These are phyloP conservation scores for Aldrovandia affinis DNA, from an alignment of 2,797 vertebrate species.

Conservation along the genomic window DNA sequence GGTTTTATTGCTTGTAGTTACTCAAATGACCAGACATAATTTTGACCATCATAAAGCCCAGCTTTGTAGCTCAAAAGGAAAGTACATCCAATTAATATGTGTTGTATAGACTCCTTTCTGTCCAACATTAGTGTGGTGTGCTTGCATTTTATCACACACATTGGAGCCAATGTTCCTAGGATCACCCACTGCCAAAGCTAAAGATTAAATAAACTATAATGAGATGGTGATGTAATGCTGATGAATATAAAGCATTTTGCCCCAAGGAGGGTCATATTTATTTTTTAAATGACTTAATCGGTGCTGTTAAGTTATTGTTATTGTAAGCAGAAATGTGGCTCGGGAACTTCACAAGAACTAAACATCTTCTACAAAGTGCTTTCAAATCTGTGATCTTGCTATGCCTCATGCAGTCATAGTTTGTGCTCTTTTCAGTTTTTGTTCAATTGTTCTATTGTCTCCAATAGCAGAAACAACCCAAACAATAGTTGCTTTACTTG, in stretches of 20 bases:
- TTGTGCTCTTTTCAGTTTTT: neutral
- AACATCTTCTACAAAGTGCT: neutral
- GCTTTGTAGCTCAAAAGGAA: neutral
- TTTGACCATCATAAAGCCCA: too few species aligned
- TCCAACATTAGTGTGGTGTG: neutral
- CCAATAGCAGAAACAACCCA: neutral
- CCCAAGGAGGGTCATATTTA: neutral
- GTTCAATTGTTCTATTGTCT: neutral
- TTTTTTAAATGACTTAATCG: constrained; percentile 15
- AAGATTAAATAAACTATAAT: constrained; percentile 9
- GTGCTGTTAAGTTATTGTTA: neutral
- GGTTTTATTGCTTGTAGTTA: too few species aligned
- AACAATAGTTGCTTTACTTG: neutral
- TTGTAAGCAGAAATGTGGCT: neutral
- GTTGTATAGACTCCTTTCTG: neutral
- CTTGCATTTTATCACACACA: neutral
- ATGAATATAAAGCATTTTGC: neutral
- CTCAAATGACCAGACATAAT: too few species aligned
- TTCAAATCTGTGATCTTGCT: neutral
- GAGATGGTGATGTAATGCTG: neutral
- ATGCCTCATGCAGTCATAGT: neutral
- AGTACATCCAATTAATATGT: neutral
- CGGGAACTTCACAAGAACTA: neutral
- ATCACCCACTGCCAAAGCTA: constrained; percentile 5
- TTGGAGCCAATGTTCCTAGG: neutral